These are phyloP conservation scores for Melanotaenia trifasciata DNA, from an alignment of 2,797 vertebrate species.

Conservation along the genomic window DNA sequence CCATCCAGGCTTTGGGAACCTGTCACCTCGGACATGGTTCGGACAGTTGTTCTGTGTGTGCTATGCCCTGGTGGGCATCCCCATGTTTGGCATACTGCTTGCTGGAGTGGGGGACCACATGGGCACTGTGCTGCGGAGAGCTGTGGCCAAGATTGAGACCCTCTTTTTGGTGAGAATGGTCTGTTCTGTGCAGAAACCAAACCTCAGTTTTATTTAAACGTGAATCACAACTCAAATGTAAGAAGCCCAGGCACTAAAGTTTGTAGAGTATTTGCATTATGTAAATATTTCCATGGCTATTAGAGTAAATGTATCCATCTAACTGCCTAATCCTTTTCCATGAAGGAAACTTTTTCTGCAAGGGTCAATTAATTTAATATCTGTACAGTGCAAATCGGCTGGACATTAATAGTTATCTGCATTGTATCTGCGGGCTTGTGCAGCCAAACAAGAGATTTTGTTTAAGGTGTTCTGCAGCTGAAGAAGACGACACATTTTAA, in stretches of 20 bases:
- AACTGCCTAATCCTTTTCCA: neutral
- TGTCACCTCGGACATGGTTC: slow-evolving; percentile 86
- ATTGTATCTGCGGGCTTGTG: neutral
- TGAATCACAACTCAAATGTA: neutral
- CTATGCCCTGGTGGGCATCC: slow-evolving; percentile 93
- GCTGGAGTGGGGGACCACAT: slow-evolving; percentile 93
- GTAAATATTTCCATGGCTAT: neutral
- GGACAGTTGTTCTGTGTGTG: slow-evolving; percentile 93
- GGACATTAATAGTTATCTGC: neutral
- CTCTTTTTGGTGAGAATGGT: slow-evolving; percentile 89
- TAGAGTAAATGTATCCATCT: neutral
- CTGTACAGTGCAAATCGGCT: neutral
- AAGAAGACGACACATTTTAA: neutral
- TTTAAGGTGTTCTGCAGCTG: neutral
- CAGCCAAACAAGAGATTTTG: neutral
- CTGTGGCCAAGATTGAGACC: slow-evolving; percentile 90
- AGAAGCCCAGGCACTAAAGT: neutral
- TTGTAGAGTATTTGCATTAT: neutral
- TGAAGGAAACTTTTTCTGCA: neutral
- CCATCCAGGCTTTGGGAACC: slow-evolving; percentile 89
- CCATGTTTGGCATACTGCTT: slow-evolving; percentile 92
- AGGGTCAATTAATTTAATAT: neutral
- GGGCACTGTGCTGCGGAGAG: slow-evolving; percentile 88
- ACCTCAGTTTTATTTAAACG: slow-evolving; percentile 12
- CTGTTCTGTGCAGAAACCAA: slow-evolving; percentile 43